Conservation (phyloP, 2,888 invertebrate species). For the Himalopsyche anomala region DNA sequence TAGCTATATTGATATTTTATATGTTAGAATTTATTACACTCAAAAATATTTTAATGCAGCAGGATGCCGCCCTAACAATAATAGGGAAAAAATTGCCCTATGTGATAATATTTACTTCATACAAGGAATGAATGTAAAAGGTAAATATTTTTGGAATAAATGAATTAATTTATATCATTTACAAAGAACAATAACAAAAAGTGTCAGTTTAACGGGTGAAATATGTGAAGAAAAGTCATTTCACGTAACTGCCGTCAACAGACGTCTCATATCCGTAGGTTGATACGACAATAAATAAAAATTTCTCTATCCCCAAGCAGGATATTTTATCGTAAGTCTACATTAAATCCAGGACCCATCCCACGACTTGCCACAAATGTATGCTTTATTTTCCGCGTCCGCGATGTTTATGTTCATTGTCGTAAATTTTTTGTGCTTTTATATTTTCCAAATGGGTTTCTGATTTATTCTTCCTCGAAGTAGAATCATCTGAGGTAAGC, state of each 20-base stretch:
- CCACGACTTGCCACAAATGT: conserved; percentile 50
- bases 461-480: conserved; percentile 61
- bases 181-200: conserved; percentile 6
- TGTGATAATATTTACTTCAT: no score
- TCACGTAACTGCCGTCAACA: conserved; percentile 51
- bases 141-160: not conserved
- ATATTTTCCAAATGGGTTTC: conserved; percentile 60
- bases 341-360: conserved; percentile 22
- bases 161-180: not conserved
- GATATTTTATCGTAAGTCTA: conserved; percentile 38
- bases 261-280: conserved; percentile 39
- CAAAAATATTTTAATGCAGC: no score
- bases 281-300: conserved; percentile 56
- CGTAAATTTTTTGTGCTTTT: conserved; percentile 59
- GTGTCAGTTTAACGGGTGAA: conserved; percentile 31
- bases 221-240: conserved; percentile 49
- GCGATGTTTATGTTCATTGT: conserved; percentile 58
- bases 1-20: no score
- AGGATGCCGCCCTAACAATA: no score
- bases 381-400: conserved; percentile 54
- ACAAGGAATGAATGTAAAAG: not conserved
- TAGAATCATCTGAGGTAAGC: conserved; percentile 57
- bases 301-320: conserved; percentile 42
- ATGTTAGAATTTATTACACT: no score
- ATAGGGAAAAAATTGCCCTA: no score